Percentiles rank a stretch among this genome's conserved stretches.
phyloP scores from a whole-genome alignment of 1,140 invertebrate species.

The Epicauta chinensis region DNA sequence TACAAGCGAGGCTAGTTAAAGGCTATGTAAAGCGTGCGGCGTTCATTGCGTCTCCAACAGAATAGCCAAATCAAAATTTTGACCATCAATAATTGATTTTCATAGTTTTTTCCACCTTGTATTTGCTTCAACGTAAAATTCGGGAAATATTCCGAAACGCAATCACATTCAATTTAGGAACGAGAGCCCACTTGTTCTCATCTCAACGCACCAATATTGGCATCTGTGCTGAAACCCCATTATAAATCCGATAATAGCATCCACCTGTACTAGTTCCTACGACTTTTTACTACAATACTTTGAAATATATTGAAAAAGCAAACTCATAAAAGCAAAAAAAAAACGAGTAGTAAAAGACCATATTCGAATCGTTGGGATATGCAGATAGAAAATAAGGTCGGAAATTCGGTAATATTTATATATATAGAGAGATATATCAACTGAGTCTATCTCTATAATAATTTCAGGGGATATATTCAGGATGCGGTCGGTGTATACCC shows the following conservation, averaged over 20 bases:
- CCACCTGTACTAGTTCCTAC: constrained; percentile 14
- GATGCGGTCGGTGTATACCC: constrained; percentile 6
- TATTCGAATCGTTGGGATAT: too few relatives aligned
- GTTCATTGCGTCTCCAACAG: too few relatives aligned
- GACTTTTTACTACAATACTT: not conserved
- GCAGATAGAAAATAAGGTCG: too few relatives aligned
- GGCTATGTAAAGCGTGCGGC: too few relatives aligned
- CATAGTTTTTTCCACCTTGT: too few relatives aligned
- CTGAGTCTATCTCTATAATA: constrained; percentile 9
- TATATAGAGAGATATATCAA: constrained; percentile 7
- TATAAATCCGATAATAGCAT: constrained; percentile 31
- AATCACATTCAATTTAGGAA: constrained; percentile 26
- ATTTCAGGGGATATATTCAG: constrained; percentile 19
- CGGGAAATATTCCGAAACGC: constrained; percentile 3
- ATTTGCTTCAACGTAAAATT: too few relatives aligned
- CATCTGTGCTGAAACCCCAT: constrained; percentile 20
- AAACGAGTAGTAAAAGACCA: too few relatives aligned
- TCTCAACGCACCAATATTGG: not conserved
- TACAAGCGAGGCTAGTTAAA: too few relatives aligned
- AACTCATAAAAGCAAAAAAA: not conserved
- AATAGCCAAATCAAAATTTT: too few relatives aligned
- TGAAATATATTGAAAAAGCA: not conserved
- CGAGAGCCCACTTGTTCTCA: constrained; percentile 29
- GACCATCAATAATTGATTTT: too few relatives aligned
- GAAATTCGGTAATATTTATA: not conserved